Conservation (phyloP, 2,797 vertebrate species). For the Choloepus didactylus region DNA sequence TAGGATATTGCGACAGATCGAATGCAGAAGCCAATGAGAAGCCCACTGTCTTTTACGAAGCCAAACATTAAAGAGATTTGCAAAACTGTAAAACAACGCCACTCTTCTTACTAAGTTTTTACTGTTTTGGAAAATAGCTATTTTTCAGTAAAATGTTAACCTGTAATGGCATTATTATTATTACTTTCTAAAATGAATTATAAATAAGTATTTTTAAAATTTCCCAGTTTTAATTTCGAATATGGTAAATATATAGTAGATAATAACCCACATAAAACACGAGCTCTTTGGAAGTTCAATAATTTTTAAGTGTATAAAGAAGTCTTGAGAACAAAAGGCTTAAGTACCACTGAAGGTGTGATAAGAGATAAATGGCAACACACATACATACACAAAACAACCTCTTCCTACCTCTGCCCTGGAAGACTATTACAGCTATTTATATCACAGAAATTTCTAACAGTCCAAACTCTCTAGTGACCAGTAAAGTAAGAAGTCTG, state of each 20-base stretch:
- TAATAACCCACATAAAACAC: slow-evolving; percentile 53
- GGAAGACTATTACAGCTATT: slow-evolving; percentile 77
- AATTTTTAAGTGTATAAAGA: slow-evolving; percentile 57
- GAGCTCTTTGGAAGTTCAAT: background rate
- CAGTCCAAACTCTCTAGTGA: slow-evolving; percentile 78
- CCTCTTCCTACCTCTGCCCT: slow-evolving; percentile 57
- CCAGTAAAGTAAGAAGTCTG: slow-evolving; percentile 74
- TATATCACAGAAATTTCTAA: slow-evolving; percentile 79
- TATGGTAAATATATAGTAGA: slow-evolving; percentile 32
- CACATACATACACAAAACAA: background rate
- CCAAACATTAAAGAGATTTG: slow-evolving; percentile 55
- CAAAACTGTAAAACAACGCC: slow-evolving; percentile 59
- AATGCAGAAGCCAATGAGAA: slow-evolving; percentile 33
- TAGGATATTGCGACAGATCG: background rate
- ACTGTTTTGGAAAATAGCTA: slow-evolving; percentile 27
- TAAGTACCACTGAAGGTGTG: slow-evolving; percentile 37
- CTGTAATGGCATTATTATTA: background rate
- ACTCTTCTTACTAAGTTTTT: slow-evolving; percentile 33
- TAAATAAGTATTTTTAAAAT: slow-evolving; percentile 17
- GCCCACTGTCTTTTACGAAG: slow-evolving; percentile 42
- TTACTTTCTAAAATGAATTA: slow-evolving; percentile 43
- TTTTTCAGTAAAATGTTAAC: slow-evolving; percentile 64
- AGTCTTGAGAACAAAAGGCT: slow-evolving; percentile 47
- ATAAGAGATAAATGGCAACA: slow-evolving; percentile 44
- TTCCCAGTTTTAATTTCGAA: slow-evolving; percentile 53